These are phyloP conservation scores for Aspiorhynchus laticeps DNA, from an alignment of 2,113 vertebrate genomes.

Conservation along the genomic window DNA sequence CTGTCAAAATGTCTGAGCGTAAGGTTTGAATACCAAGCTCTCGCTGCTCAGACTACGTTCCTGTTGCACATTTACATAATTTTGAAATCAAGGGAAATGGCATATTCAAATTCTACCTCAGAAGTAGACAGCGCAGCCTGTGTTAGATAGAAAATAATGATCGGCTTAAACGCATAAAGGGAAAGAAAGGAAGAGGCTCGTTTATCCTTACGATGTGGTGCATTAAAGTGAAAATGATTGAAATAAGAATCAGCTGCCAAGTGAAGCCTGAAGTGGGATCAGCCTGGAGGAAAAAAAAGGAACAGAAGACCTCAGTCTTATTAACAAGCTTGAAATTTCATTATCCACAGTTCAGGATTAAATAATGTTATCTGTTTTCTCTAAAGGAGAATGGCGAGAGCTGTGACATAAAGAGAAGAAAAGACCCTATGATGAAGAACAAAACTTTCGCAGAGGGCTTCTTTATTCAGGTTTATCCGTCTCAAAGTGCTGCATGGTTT, in stretches of 20 bases:
- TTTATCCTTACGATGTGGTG: slow-evolving; percentile 5
- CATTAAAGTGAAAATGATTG: slow-evolving; percentile 48
- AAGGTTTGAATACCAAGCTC: slow-evolving; percentile 30
- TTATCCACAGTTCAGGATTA: slow-evolving; percentile 59
- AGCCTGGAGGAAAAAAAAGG: slow-evolving; percentile 9
- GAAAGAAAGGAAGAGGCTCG: slow-evolving; percentile 14
- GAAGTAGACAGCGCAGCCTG: slow-evolving; percentile 20
- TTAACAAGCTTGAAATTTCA: slow-evolving; percentile 60
- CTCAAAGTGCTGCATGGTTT: slow-evolving; percentile 59
- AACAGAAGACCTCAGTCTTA: slow-evolving; percentile 36
- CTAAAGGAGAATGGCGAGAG: slow-evolving; percentile 39
- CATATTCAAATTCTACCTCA: slow-evolving; percentile 41
- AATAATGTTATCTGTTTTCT: slow-evolving; percentile 60
- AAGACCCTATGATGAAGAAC: slow-evolving; percentile 36
- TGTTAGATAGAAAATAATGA: slow-evolving; percentile 44
- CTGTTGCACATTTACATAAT: slow-evolving; percentile 40
- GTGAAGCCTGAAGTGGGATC: slow-evolving; percentile 29
- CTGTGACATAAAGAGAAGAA: slow-evolving; percentile 53
- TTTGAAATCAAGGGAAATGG: slow-evolving; percentile 49
- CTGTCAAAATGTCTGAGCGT: slow-evolving; percentile 50
- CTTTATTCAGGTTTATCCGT: slow-evolving; percentile 55
- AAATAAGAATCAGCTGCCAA: slow-evolving; percentile 51
- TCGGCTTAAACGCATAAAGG: slow-evolving; percentile 30
- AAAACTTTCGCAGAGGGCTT: slow-evolving; percentile 32
- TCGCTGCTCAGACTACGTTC: background rate